Percentiles rank a stretch among this genome's conserved stretches.
These are phyloP conservation scores for Spizaetus ornatus DNA, from an alignment of 2,113 vertebrate species.

Conservation along the genomic window DNA sequence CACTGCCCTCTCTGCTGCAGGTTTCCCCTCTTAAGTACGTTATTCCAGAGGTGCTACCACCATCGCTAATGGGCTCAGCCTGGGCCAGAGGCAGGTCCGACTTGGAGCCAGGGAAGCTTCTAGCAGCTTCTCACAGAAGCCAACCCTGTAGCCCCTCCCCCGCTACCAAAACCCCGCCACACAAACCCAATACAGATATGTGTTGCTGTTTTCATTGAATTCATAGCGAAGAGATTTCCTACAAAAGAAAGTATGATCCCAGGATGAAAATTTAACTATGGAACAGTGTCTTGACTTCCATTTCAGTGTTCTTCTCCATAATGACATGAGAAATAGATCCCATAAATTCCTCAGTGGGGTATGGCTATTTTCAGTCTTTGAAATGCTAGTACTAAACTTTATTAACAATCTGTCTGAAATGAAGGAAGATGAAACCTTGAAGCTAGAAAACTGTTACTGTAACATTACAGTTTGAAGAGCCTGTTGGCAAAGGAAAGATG, in stretches of 20 bases:
- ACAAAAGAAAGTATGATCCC: constrained; percentile 30
- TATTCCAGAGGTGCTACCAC: no score
- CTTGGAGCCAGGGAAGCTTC: no score
- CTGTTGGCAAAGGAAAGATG: background rate
- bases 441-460: constrained; percentile 55
- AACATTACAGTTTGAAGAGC: constrained; percentile 35
- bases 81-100: no score
- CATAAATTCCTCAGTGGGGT: constrained; percentile 32
- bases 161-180: no score
- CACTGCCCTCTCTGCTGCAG: no score
- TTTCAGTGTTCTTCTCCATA: background rate
- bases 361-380: constrained; percentile 60
- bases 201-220: constrained; percentile 20
- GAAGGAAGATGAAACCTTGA: constrained; percentile 50
- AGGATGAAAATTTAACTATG: constrained; percentile 55
- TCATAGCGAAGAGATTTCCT: constrained; percentile 24
- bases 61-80: no score
- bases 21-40: no score
- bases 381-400: constrained; percentile 57
- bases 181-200: background rate
- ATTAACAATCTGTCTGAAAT: constrained; percentile 58
- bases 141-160: no score
- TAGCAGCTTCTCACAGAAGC: no score
- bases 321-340: constrained; percentile 35
- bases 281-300: constrained; percentile 14